phyloP scores from a whole-genome alignment of 2,888 invertebrate genomes.

The Tenthredo mesomela region DNA sequence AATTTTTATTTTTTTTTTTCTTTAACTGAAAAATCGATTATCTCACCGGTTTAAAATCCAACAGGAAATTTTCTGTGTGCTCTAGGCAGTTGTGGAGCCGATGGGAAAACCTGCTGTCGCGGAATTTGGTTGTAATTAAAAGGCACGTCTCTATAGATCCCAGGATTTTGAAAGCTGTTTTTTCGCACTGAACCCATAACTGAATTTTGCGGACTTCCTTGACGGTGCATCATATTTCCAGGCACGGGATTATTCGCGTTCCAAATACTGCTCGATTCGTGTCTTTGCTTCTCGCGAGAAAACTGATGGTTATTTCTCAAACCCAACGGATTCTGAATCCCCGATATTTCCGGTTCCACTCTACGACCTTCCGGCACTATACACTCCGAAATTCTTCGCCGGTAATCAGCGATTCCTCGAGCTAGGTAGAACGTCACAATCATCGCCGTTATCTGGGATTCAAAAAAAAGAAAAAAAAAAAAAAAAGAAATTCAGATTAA shows the following conservation, averaged over 20 bases:
- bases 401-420: conserved; percentile 28
- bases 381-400: background rate
- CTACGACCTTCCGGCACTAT: background rate
- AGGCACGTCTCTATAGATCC: background rate
- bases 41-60: background rate
- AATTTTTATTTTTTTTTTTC: too few species aligned
- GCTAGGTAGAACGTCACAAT: conserved; percentile 7
- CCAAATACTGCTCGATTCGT: background rate
- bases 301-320: background rate
- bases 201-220: background rate
- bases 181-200: background rate
- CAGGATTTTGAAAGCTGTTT: background rate
- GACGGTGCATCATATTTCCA: background rate
- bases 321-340: background rate
- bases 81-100: background rate
- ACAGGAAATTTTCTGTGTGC: background rate
- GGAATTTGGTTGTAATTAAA: background rate
- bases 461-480: background rate
- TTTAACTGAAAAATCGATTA: too few species aligned
- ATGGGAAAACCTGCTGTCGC: background rate
- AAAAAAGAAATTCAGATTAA: background rate
- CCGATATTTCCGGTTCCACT: background rate
- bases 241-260: background rate
- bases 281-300: background rate
- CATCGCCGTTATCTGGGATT: conserved; percentile 10